phyloP scores from a whole-genome alignment of 2,888 invertebrate species.

The Zaprionus bogoriensis region DNA sequence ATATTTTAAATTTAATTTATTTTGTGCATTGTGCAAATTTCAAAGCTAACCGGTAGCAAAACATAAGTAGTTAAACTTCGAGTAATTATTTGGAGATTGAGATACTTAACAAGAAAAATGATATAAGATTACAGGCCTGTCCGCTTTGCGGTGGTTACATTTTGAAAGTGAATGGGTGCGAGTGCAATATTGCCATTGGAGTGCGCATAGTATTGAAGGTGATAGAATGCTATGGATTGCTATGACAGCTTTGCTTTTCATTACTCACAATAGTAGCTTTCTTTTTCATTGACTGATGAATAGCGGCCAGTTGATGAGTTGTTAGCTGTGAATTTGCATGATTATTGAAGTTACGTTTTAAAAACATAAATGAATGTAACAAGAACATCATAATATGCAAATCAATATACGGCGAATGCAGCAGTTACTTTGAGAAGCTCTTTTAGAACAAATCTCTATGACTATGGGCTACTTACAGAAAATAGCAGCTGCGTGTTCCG shows the following conservation, averaged over 20 bases:
- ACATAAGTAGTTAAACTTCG: slow-evolving; percentile 6
- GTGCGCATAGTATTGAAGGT: slow-evolving; percentile 23
- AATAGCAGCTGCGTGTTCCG: slow-evolving; percentile 85
- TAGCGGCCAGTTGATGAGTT: slow-evolving; percentile 84
- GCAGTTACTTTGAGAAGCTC: neutral
- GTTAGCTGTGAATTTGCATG: slow-evolving; percentile 84
- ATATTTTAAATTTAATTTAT: too few relatives aligned
- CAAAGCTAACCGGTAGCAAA: slow-evolving; percentile 65
- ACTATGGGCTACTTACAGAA: slow-evolving; percentile 80
- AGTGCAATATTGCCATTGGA: neutral
- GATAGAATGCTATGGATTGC: slow-evolving; percentile 29
- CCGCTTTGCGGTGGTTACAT: neutral
- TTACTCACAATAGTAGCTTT: slow-evolving; percentile 86
- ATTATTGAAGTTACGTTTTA: slow-evolving; percentile 53
- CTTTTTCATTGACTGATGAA: slow-evolving; percentile 84
- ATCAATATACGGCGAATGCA: neutral
- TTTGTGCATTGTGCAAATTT: slow-evolving; percentile 62
- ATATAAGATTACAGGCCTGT: neutral
- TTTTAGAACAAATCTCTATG: neutral
- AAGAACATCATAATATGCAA: neutral
- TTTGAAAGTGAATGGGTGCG: slow-evolving; percentile 19
- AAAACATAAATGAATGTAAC: neutral
- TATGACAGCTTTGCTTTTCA: slow-evolving; percentile 47
- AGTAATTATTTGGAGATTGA: neutral
- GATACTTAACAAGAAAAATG: neutral